Evolutionary conservation across 2,888 invertebrate genomes (phyloP), one percentile per base, ranked within the genome.

Genomic region (Drosophila basisetae): DNA sequence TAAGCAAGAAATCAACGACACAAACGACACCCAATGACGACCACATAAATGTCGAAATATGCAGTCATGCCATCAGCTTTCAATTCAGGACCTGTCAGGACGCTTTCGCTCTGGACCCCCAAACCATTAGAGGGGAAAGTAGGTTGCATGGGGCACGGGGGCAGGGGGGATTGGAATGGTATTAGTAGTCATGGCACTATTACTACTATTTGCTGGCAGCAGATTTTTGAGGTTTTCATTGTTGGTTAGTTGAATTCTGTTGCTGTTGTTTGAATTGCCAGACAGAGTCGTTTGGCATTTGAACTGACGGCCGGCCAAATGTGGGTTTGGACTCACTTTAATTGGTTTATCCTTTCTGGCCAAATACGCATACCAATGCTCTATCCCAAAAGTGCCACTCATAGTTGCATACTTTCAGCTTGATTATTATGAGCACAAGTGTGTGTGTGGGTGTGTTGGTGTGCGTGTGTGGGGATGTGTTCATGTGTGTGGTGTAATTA

Each of bases 41-140:
- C 87, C 87, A 88, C 87, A 87, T 87, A 87, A 87, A 88, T 87
- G 87, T 87, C 87, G 83, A 88, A 87, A 86, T 86, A 87, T 87
- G 84, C 85, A 88, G 78, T 75, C 83, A 76, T 59, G 55, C 65
- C 67, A 59, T 69, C 73, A 68, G 63, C 52, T 65, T 53, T 64
- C 65, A 56, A 52, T 63, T 49, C 62, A 59, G 43, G 41, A 53
- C 43, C 52, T 9, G 31, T 39, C 56, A 56, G 37, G 28, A 28
- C 10, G 25, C 25, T 25, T 9, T 25, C 37, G 6, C 37, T 2
- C 55, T 25, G 35, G 35, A 28, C 37, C 11, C 41, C 10, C 22
- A 22, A 22, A 4, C 16, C 47, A 16, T 4, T 39, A 4, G 9
- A 16, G 35, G 35, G 35, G 16, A 31, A 52, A n/a, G 2, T 30